Evolutionary conservation across 1,140 invertebrate genomes (phyloP), one percentile per base, ranked within the genome.

Genomic region (Drosophila bifasciata): DNA sequence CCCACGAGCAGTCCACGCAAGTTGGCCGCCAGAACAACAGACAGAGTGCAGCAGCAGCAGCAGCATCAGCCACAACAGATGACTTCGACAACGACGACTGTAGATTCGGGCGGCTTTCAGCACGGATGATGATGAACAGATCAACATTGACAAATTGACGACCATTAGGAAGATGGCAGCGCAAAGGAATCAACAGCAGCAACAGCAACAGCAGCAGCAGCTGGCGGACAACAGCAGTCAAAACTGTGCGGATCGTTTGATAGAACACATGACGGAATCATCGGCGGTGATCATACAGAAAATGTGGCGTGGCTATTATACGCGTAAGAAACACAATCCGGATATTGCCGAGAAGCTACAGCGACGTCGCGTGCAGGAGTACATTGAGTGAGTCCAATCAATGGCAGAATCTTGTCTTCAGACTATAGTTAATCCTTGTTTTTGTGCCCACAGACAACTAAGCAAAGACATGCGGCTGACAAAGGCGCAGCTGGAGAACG

Each of bases 281-380:
- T 91, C 96, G 21, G 97, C 96, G 0, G 93, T 95, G 19, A 95
- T 94, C 25, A 97, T 98, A 84, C 97, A 98, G 92, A 95, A 95
- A 89, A 94, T 96, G 89, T 98, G 97, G 97, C 92, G 97, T 41
- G 97, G 97, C 0, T 98, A 97, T 92, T 93, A 95, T 44, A 95
- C 96, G 16, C 92, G 97, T 72, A 96, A 97, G 73, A 94, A 95
- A 83, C 95, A 96, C 4, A 85, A 74, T 52, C 93, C 94, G 50
- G 93, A 95, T 90, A 92, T 95, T 89, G 93, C 96, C 51, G 94
- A 96, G 77, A 95, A 96, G 23, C 94, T 98, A 5, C 95, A 97
- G 76, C 95, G 95, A 60, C 94, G 95, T 55, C 93, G 97, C 76
- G 95, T 96, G 7, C 95, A 97, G 80, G 95, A 97, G 81, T 97